A percentile compares a stretch with the other conserved stretches of the same genome.
Evolutionary conservation across 2,888 invertebrate species (phyloP).

Genomic region (Encarsia formosa): DNA sequence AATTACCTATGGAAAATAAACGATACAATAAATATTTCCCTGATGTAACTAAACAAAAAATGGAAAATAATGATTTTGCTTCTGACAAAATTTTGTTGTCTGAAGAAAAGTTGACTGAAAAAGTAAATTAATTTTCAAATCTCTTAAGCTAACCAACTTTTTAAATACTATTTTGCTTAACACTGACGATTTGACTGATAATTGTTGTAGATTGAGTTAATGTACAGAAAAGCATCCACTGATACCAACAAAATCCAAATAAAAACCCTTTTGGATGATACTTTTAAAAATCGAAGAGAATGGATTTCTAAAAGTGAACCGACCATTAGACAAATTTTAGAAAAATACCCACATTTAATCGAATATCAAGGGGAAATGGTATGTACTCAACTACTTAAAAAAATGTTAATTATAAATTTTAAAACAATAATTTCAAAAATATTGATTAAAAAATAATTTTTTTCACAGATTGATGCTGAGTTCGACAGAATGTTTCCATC

Average conservation of each 20-base stretch:
- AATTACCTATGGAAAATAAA: not conserved
- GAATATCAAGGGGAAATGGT: not conserved
- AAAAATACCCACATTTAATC: not conserved
- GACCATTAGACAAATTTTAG: not conserved
- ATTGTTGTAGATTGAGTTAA: not conserved
- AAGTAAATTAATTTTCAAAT: not conserved
- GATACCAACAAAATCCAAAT: not conserved
- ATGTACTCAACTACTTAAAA: too few relatives aligned
- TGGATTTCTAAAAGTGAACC: not conserved
- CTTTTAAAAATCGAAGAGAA: not conserved
- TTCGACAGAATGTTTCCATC: conserved; percentile 18
- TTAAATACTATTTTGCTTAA: too few relatives aligned
- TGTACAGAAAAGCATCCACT: not conserved
- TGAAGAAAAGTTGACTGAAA: not conserved
- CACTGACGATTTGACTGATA: too few relatives aligned
- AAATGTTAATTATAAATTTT: not conserved
- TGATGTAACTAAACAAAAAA: not conserved
- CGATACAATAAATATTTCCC: not conserved
- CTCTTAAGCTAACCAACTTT: too few relatives aligned
- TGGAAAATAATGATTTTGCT: not conserved
- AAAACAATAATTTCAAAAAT: not conserved
- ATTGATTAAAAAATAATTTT: not conserved
- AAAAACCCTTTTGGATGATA: not conserved
- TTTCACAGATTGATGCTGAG: not conserved
- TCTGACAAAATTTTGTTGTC: not conserved